Base-by-base conservation (phyloP, 2,113 vertebrate genomes). In the Lichenostomus cassidix region DNA sequence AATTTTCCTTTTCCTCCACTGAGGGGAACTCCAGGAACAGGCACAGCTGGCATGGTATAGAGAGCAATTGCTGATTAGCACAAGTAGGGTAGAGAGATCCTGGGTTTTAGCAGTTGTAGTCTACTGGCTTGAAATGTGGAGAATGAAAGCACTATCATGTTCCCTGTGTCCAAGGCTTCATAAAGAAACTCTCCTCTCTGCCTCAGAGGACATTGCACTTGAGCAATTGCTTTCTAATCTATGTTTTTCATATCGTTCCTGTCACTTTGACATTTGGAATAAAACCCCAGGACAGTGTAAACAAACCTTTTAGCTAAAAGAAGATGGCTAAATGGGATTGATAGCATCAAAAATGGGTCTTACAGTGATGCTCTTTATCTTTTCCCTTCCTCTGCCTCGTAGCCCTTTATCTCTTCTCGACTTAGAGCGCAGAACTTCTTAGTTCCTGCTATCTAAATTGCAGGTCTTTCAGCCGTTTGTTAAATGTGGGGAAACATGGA, bases 191-290 rank as follows among this genome's bases (percentile, higher is more conserved):
- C 70, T 73, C 35, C 41, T 80, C 62, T 64, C 65, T 73, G 39
- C 29, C 92, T 94, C 78, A 91, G 47, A 91, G 39, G 53, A 79
- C 70, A 35, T 12, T 70, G 63, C 24, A 37, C 44, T 89, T 71
- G 86, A 63, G 87, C 75, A 88, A 90, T 70, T 96, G 58, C 87
- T 93, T 94, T 76, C 87, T 95, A 94, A 97, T 93, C 69, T 84
- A 7, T 71, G 78, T 64, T 87, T 88, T 89, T 94, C 79, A 42
- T 89, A 90, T 67, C n/a, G 42, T 58, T 78, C 44, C 56, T 79
- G 44, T 78, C 76, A 60, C 37, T 89, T 65, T 97, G 91, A 92
- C 89, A 88, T 94, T 87, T 95, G 80, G 59, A 90, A 89, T 74
- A 85, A 87, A 87, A 95, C 33, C 58, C 17, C 81, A 65, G 59